Base-by-base conservation (phyloP, 2,797 vertebrate species). In the Centroberyx gerrardi region DNA sequence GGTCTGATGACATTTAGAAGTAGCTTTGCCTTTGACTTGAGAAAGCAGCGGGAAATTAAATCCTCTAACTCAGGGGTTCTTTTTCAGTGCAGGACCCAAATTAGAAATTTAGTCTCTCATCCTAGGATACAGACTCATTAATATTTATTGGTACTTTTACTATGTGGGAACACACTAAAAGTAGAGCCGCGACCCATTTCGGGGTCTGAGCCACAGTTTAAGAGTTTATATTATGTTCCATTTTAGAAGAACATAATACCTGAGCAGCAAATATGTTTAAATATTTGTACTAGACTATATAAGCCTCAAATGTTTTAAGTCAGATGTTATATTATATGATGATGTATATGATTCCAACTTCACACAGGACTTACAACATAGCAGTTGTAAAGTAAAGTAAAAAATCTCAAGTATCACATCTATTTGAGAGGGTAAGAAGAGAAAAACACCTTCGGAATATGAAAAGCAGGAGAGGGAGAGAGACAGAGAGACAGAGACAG, bases 111-210 rank as follows among this genome's bases (percentile, higher is more conserved):
- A 54, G 81, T 87, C 64, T 85, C 73, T 80, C 78, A 79, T 92
- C 80, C 84, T 62, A 64, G 63, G 73, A 82, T 88, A 83, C 83
- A 69, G 72, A 49, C 85, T 88, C 83, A 90, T 90, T 90, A 90
- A 91, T 91, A 90, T 93, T 88, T 89, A 92, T 92, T 88, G 90
- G 85, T 90, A 82, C 81, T 89, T 91, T 90, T 88, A 82, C 78
- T 90, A 88, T 81, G 63, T 82, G 48, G 77, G 75, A 81, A 70
- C 61, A 79, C 72, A 78, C 73, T 82, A 85, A 91, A 89, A 89
- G 86, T 78, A 78, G 76, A 87, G 78, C 69, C 22, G 55, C 85
- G 90, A 90, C 88, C 88, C 83, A 92, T 70, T 90, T 90, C 82
- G 54, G 64, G 68, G 62, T 82, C 60, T 76, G 80, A 85, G 76